Percentiles rank a stretch among this genome's conserved stretches.
These are phyloP conservation scores for Nephrotoma appendiculata DNA, from an alignment of 2,888 invertebrate species.

Conservation along the genomic window DNA sequence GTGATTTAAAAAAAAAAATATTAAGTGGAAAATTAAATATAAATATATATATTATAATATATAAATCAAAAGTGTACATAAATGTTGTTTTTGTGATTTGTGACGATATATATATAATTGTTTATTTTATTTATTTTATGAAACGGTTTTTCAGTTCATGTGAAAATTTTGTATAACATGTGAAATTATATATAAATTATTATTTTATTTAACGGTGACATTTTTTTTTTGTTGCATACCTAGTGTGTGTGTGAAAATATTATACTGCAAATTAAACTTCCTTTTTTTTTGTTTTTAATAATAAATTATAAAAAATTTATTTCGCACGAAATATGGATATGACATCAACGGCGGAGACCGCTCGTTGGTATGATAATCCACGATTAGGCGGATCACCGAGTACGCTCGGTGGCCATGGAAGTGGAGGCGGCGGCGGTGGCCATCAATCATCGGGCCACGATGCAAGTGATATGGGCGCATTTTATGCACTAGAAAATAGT, in stretches of 20 bases:
- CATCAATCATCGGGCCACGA: constrained; percentile 24
- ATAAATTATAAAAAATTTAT: neutral
- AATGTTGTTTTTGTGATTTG: neutral
- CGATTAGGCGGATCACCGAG: constrained; percentile 32
- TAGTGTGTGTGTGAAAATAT: neutral
- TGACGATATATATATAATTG: neutral
- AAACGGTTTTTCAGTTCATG: neutral
- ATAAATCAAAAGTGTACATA: neutral
- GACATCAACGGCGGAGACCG: constrained; percentile 35
- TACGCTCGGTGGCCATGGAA: constrained; percentile 20
- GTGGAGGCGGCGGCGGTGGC: constrained; percentile 17
- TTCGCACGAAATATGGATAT: constrained; percentile 27
- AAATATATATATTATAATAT: neutral
- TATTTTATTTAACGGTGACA: neutral
- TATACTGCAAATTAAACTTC: neutral
- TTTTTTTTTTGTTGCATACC: neutral
- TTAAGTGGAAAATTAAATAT: neutral
- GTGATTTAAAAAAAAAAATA: neutral
- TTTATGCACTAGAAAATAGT: constrained; percentile 32
- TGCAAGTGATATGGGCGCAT: constrained; percentile 33
- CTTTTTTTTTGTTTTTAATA: neutral
- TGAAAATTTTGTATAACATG: neutral
- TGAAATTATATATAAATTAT: neutral
- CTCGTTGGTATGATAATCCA: constrained; percentile 35
- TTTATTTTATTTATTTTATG: neutral